Base-by-base conservation (phyloP, 2,113 vertebrate species). In the Nannobrachium achirus region DNA sequence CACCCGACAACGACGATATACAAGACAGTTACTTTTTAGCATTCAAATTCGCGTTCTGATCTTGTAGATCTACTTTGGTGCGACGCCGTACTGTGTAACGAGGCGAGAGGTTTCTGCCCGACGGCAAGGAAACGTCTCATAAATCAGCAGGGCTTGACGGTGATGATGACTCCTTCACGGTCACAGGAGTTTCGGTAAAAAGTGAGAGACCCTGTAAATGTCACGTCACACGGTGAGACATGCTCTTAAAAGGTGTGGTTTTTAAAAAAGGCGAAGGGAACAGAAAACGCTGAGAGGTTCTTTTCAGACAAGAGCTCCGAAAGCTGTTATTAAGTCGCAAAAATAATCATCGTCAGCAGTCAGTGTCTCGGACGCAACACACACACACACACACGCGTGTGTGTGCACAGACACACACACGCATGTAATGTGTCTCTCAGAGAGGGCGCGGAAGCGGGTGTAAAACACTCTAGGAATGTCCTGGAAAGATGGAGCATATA, bases 111-210 rank as follows among this genome's bases (percentile, higher is more conserved):
- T n/a, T n/a, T 45, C 16, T 40, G 38, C 33, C 10, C 20, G 15
- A 11, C 57, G 6, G 44, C 44, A 46, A 9, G 67, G n/a, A n/a
- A n/a, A n/a, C n/a, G 57, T 65, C 64, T 56, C 1, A 20, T 83
- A 80, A 85, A 80, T 78, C 73, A 69, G 2, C 69, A 59, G 38
- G 73, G 39, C 18, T 46, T 40, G 48, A n/a, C n/a, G n/a, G n/a
- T n/a, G n/a, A n/a, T 25, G 33, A 72, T 78, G 81, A 87, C 74
- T 80, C 11, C 51, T 69, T 40, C 11, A 16, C 39, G 71, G 46
- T n/a, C n/a, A n/a, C n/a, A 20, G 66, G 58, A 42, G 58, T 73
- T 73, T 83, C 6, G 13, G 20, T 13, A 39, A 19, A 25, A 42
- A 63, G 69, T 40, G 25, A 78, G n/a, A n/a, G 80, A 51, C 65